phyloP scores from a whole-genome alignment of 1,140 invertebrate genomes.

The Helicorthomorpha holstii region DNA sequence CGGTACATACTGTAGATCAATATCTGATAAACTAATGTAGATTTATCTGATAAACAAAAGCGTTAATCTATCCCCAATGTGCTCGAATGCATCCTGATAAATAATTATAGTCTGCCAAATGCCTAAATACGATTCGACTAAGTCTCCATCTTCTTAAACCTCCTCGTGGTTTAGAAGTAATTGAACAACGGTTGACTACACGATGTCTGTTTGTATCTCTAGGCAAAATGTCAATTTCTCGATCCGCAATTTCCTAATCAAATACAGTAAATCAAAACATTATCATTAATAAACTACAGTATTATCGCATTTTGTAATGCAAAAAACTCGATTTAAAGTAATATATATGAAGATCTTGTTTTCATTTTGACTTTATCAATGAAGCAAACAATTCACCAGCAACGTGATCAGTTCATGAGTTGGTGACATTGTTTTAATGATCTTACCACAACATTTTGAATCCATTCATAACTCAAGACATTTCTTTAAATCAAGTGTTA shows the following conservation, averaged over 20 bases:
- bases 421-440: background rate
- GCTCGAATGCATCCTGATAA: slow-evolving; percentile 69
- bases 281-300: slow-evolving; percentile 1
- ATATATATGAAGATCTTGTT: slow-evolving; percentile 1
- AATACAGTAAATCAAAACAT: no score
- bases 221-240: slow-evolving; percentile 55
- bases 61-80: slow-evolving; percentile 43
- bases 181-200: slow-evolving; percentile 49
- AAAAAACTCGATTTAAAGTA: background rate
- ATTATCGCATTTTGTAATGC: background rate
- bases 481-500: background rate
- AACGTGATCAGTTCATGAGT: background rate
- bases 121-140: slow-evolving; percentile 70
- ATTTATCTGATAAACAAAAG: no score
- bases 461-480: background rate
- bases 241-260: slow-evolving; percentile 41
- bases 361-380: background rate
- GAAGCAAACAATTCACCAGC: background rate
- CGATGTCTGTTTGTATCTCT: slow-evolving; percentile 45
- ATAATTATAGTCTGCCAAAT: slow-evolving; percentile 79
- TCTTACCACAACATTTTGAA: background rate
- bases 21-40: no score
- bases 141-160: slow-evolving; percentile 55
- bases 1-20: no score
- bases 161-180: slow-evolving; percentile 61